Base-by-base conservation (phyloP, 2,113 vertebrate species). In the Morphnarchus princeps region DNA sequence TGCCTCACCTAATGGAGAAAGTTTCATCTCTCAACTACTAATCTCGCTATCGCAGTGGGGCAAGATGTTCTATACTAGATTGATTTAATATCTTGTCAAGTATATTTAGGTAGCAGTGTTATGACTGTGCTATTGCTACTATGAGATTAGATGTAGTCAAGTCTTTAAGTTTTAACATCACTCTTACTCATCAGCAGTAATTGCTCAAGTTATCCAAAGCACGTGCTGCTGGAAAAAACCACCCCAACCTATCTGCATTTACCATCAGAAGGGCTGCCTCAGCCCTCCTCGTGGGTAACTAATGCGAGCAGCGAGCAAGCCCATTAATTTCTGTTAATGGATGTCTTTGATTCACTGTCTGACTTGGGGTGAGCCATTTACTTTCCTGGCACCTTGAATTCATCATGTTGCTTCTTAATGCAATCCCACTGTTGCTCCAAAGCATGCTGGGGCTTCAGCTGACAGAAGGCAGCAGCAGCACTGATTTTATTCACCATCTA, bases 381-480 rank as follows among this genome's bases (percentile, higher is more conserved):
- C 47, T 57, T 81, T 20, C 72, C 79, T 47, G 58, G 62, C 82
- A 52, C 36, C 71, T 55, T 9, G 21, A 50, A 55, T 73, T 63
- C 31, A 21, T 45, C 17, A 1, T 2, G 1, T 47, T 25, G 34
- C 58, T 49, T 2, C 59, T 38, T 43, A 22, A 38, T 32, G 49
- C 55, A 20, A 5, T 9, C 28, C 55, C 9, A 1, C 2, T 24
- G 45, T 42, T 0, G 1, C 61, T 70, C 20, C 14, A 3, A 6
- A 15, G 49, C 2, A 0, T 11, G 38, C 58, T 42, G 26, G 10
- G 42, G 45, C 47, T 85, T 58, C 69, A 18, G 63, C 62, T 81
- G 79, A 10, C 32, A 20, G 58, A 31, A 57, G 82, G 78, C 82
- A 71, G 72, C 66, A 54, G 55, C 1, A 1, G 40, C 62, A 43